Conservation (phyloP, 2,797 vertebrate genomes). For the Chelonia mydas region DNA sequence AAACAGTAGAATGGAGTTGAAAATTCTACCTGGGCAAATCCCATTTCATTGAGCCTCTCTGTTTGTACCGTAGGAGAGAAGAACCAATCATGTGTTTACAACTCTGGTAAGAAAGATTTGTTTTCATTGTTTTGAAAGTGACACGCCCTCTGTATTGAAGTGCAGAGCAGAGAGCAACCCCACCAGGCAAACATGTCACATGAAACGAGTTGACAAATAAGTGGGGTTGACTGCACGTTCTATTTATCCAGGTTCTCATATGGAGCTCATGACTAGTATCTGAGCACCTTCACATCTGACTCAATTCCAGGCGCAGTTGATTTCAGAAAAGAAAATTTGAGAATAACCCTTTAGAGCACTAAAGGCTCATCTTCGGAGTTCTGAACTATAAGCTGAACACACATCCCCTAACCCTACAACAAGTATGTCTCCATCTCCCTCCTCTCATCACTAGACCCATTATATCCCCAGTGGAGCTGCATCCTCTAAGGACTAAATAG, state of each 20-base stretch:
- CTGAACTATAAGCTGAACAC: neutral
- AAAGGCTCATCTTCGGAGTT: neutral
- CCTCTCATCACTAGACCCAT: neutral
- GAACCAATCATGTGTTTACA: neutral
- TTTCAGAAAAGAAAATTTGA: neutral
- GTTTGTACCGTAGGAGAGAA: too few species aligned
- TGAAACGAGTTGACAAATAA: too few species aligned
- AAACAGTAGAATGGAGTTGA: neutral
- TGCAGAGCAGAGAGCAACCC: too few species aligned
- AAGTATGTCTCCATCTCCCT: too few species aligned
- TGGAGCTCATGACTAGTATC: neutral
- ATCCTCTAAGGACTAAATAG: neutral
- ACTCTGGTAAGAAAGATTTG: neutral
- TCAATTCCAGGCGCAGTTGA: neutral
- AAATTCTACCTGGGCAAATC: neutral
- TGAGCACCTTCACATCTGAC: neutral
- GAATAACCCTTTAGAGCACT: neutral
- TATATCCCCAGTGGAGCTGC: neutral
- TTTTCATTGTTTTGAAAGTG: neutral
- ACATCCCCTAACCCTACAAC: neutral
- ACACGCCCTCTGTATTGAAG: too few species aligned
- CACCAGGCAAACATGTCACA: too few species aligned
- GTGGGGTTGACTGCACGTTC: too few species aligned
- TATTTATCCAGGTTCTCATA: neutral
- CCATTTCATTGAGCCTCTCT: neutral